These are phyloP conservation scores for Limosa lapponica DNA, from an alignment of 2,797 vertebrate genomes.

Conservation along the genomic window DNA sequence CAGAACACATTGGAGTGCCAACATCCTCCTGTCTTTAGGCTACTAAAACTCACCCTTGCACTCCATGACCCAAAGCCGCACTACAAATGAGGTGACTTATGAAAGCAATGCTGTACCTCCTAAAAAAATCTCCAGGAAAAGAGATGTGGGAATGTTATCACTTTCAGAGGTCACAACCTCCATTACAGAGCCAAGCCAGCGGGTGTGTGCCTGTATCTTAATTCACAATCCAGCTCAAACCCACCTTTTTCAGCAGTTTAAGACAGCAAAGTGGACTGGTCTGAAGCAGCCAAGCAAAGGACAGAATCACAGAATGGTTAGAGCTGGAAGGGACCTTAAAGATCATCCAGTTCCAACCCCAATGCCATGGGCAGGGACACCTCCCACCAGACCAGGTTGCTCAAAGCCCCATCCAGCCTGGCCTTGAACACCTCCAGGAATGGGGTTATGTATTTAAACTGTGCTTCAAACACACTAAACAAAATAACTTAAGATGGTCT, in stretches of 20 bases:
- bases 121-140: neutral
- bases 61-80: neutral
- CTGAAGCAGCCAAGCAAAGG: neutral
- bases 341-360: no score
- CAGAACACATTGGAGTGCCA: neutral
- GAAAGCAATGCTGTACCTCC: neutral
- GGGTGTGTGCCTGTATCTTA: neutral
- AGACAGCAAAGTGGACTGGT: neutral
- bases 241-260: neutral
- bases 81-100: neutral
- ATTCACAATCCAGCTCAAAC: neutral
- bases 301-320: neutral
- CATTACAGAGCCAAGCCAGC: neutral
- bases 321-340: no score
- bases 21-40: neutral
- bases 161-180: constrained; percentile 14
- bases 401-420: no score
- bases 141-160: neutral
- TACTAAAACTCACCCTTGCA: neutral
- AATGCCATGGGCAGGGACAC: no score
- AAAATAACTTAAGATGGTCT: neutral
- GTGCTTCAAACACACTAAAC: neutral
- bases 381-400: no score
- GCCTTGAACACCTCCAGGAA: no score
- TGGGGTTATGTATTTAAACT: neutral